phyloP scores from a whole-genome alignment of 2,113 vertebrate species.

The Megaptera novaeangliae region DNA sequence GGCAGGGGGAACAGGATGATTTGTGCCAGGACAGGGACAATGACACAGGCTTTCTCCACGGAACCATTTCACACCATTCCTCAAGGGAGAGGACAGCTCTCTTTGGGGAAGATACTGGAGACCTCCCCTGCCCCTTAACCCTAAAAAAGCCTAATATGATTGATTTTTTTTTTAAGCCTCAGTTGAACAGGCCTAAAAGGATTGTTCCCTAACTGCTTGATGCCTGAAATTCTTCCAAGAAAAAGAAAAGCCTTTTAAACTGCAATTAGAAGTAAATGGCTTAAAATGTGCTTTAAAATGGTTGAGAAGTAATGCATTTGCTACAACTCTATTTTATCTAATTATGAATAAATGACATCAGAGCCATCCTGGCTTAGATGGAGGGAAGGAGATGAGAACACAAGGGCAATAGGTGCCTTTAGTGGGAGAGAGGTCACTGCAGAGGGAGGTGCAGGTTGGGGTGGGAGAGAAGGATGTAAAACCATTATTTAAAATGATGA shows the following conservation, averaged over 20 bases:
- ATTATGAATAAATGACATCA: constrained; percentile 3
- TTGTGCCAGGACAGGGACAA: background rate
- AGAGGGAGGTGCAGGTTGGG: background rate
- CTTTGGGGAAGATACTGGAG: background rate
- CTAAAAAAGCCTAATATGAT: background rate
- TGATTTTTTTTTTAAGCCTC: background rate
- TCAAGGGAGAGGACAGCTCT: background rate
- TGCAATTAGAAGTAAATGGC: constrained; percentile 50
- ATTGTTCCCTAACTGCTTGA: background rate
- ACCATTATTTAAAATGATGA: background rate
- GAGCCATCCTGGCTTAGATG: background rate
- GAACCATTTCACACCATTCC: background rate
- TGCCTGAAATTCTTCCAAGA: constrained; percentile 37
- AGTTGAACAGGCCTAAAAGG: constrained; percentile 14
- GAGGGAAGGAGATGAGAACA: background rate
- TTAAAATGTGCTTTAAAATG: constrained; percentile 45
- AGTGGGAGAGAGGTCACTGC: background rate
- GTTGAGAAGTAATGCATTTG: constrained; percentile 11
- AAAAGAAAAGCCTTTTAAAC: constrained; percentile 50
- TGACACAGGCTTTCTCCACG: background rate
- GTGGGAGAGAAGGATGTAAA: background rate
- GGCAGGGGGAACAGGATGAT: background rate
- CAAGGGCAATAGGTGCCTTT: background rate
- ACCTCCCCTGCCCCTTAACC: background rate
- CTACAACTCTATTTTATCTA: constrained; percentile 15